Base-by-base conservation (phyloP, 2,888 invertebrate genomes). In the Cataglyphis rosenhaueri region DNA sequence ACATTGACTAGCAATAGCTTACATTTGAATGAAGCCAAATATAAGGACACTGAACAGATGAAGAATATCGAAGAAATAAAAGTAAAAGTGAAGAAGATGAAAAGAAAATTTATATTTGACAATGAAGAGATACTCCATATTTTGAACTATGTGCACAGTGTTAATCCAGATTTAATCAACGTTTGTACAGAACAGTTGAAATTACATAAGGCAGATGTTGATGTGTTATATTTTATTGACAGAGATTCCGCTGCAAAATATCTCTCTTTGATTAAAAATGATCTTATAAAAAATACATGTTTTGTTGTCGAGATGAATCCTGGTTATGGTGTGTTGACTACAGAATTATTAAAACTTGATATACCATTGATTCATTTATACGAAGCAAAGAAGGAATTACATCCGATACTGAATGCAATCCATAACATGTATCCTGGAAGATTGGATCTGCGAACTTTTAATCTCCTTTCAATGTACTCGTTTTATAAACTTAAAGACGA, bases 291-390 rank as follows among this genome's bases (percentile, higher is more conserved):
- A 15, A 89, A 92, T n/a, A 90, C 92, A 18, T 82, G 83, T 66
- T 94, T 95, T 3, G 91, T 96, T 21, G 94, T 96, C n/a, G 97
- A 97, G 95, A 95, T 96, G 0, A 97, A 97, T 94, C 96, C 97
- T 0, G 97, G 97, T 0, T 94, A 96, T 61, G 97, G 97, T 0
- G 93, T 96, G 29, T 93, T 97, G 70, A 96, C 97, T 1, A 93
- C 95, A 86, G 95, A 96, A 88, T 92, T 97, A 48, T 93, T 97
- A 5, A 91, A 95, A 9, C 86, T 87, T 88, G 95, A 95, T 25
- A 93, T 96, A 38, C 94, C 95, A 10, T 93, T 94, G 65, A 94
- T 97, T 18, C 94, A 96, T 83, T 91, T 97, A 82, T 96, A 96
- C 91, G 97, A 97, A 94, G 91, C 94, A 9, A 94, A 95, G 79